Evolutionary conservation across 2,797 vertebrate species (phyloP).

Genomic region (Pelochelys cantorii): DNA sequence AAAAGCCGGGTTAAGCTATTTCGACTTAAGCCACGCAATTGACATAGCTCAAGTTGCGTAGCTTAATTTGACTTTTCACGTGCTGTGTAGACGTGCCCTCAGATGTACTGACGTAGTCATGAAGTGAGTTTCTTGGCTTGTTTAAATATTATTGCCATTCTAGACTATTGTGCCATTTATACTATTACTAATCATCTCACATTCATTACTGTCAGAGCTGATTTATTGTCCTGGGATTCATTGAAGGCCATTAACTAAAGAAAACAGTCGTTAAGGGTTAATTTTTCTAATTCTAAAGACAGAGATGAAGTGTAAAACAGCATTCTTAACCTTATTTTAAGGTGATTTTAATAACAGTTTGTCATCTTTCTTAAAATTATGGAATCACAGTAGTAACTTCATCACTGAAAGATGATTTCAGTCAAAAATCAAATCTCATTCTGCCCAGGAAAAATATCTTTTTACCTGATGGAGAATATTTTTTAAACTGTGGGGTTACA

Average conservation of each 20-base stretch:
- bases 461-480: too few relatives aligned
- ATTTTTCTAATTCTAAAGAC: not conserved
- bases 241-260: not conserved
- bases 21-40: too few relatives aligned
- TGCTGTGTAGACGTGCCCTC: not conserved
- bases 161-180: not conserved
- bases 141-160: not conserved
- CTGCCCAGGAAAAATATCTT: too few relatives aligned
- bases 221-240: not conserved
- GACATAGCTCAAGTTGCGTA: too few relatives aligned
- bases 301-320: not conserved
- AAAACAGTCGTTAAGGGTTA: not conserved
- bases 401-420: too few relatives aligned
- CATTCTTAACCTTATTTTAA: not conserved
- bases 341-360: too few relatives aligned
- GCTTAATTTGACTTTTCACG: too few relatives aligned
- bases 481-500: not conserved
- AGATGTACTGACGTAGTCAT: not conserved
- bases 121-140: not conserved
- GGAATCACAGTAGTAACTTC: too few relatives aligned
- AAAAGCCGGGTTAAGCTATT: too few relatives aligned
- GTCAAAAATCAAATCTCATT: too few relatives aligned
- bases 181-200: not conserved
- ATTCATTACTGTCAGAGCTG: not conserved
- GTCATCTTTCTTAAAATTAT: too few relatives aligned